Evolutionary conservation across 2,113 vertebrate species (phyloP), one percentile per base, ranked within the genome.

Genomic region (Hippotragus niger): DNA sequence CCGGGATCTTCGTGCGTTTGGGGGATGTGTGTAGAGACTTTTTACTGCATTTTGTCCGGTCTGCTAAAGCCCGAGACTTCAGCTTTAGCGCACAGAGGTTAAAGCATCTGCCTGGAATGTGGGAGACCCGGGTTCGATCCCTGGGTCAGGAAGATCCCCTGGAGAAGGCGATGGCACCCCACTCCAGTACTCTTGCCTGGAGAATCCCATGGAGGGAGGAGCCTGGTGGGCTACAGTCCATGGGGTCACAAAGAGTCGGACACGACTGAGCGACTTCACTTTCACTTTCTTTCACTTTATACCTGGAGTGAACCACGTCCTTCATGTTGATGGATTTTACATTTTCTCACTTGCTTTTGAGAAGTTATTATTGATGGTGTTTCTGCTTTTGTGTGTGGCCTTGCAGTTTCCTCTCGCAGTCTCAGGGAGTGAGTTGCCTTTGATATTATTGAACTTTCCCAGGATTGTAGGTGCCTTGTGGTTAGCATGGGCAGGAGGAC

Each of bases 381-480:
- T 88, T 80, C 57, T 52, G 11, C 43, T 7, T 58, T 40, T 53
- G 33, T 33, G 8, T 11, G 3, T 0, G 52, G 31, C 45, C 78
- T 23, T n/a, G 43, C 3, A n/a, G 25, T 23, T 71, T 23, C 23
- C 36, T 31, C 31, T n/a, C 2, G 0, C 11, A 4, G 14, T 53
- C 53, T 83, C 45, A 19, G 71, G 76, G 29, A n/a, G 15, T 43
- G 55, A 15, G 29, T 25, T 40, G 78, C 40, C 33, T 94, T 33
- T 36, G 25, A 6, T 25, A 1, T 16, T 55, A 3, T 7, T 31
- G 45, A 15, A 5, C 13, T 17, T 53, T 1, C 10, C 7, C 17
- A 0, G 4, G 36, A 9, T 11, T 0, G 1, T 12, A 27, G 53
- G 62, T 47, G 60, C 27, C 23, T 31, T 31, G 36, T 16, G 5